Conservation (phyloP, 2,113 vertebrate genomes). For the Pithys albifrons region DNA sequence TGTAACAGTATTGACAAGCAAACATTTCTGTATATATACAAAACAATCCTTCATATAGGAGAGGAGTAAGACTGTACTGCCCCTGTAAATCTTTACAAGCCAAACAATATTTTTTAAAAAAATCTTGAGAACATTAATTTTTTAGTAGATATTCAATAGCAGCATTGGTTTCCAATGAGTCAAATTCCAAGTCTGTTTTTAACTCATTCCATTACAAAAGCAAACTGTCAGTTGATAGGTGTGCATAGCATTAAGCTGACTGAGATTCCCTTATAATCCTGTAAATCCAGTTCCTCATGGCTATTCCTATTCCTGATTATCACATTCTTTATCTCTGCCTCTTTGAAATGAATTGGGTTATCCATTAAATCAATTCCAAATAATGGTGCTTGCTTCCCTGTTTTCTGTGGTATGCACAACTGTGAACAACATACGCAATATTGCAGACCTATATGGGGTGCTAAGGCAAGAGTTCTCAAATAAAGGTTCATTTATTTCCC, state of each 20-base stretch:
- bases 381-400: neutral
- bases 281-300: neutral
- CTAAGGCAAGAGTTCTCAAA: neutral
- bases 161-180: neutral
- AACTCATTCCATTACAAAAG: neutral
- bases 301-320: neutral
- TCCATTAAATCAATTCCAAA: neutral
- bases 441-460: neutral
- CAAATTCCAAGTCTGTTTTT: slow-evolving; percentile 18
- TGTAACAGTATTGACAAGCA: neutral
- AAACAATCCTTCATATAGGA: neutral
- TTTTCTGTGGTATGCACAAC: neutral
- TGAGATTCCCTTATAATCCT: neutral
- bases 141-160: neutral
- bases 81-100: neutral
- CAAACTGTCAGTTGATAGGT: neutral
- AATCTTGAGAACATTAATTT: neutral
- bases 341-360: neutral
- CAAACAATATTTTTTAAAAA: neutral
- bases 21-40: neutral
- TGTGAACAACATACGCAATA: neutral
- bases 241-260: neutral
- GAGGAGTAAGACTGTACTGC: neutral
- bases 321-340: neutral
- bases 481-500: neutral